phyloP scores from a whole-genome alignment of 2,113 vertebrate genomes.

The Urocolius indicus region DNA sequence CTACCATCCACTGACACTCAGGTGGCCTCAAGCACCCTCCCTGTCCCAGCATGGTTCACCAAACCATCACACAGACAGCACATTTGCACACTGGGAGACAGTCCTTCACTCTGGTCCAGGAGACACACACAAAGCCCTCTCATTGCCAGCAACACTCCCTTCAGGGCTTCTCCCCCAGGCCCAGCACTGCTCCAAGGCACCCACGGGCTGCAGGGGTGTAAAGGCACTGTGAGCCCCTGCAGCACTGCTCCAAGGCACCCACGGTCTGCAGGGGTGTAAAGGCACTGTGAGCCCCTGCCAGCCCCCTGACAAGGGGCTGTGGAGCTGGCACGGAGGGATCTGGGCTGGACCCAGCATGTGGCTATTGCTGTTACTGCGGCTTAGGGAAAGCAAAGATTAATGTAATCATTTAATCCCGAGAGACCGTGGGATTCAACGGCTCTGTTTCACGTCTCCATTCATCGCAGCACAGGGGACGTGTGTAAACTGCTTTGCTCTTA shows the following conservation, averaged over 20 bases:
- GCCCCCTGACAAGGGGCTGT: fast-evolving
- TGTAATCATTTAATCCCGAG: slow-evolving; percentile 56
- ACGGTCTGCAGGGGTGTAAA: background rate
- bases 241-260: background rate
- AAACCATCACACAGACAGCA: background rate
- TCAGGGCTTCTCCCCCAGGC: fast-evolving
- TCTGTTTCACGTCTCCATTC: slow-evolving; percentile 52
- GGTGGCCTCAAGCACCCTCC: background rate
- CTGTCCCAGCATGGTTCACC: background rate
- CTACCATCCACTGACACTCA: background rate
- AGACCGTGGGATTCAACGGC: slow-evolving; percentile 42
- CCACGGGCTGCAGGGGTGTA: background rate
- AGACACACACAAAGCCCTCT: background rate
- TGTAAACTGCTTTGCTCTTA: slow-evolving; percentile 1
- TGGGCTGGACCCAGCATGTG: slow-evolving; percentile 30
- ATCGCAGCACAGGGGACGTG: background rate
- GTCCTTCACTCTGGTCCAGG: background rate
- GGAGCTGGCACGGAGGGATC: background rate
- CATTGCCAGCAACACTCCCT: background rate
- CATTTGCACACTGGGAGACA: background rate
- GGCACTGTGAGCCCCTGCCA: fast-evolving
- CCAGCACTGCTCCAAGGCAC: background rate
- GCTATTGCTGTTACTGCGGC: background rate
- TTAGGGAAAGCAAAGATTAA: slow-evolving; percentile 66
- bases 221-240: fast-evolving